Base-by-base conservation (phyloP, 1,140 invertebrate species). In the Tetramorium simillimum region DNA sequence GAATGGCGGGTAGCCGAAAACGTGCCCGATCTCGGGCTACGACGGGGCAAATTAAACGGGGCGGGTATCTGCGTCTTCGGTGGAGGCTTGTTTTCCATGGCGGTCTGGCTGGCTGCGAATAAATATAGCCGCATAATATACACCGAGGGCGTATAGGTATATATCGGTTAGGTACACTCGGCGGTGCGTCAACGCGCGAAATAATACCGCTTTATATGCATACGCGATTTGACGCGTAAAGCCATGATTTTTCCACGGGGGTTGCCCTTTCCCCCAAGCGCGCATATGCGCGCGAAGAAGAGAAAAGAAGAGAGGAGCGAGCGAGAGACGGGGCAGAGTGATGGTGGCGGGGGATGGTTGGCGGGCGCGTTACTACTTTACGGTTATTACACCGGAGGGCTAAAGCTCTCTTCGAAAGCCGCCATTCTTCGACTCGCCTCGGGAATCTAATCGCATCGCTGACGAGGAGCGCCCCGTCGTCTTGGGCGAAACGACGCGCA, bases 121-220 rank as follows among this genome's bases (percentile, higher is more conserved):
- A 84, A 84, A 84, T 84, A 84, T 84, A 84, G 80, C 69, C 80
- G 53, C 53, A 84, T 84, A 84, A 84, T 84, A 75, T 84, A 84
- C 65, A 70, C 53, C 80, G 69, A 73, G 80, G 53, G 80, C 40
- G 69, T 84, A 75, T 84, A 84, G 80, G 63, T 84, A 63, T 76
- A 80, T 76, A 80, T 62, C 73, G 80, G 58, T 49, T 78, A 81
- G 77, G 51, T 85, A 88, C 88, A 88, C 87, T 91, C 87, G 89
- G 77, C 82, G 87, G 80, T 89, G 87, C 90, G 89, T 91, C 88
- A 88, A 90, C 90, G 89, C 87, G 89, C 92, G 91, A 94, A 94
- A 94, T 93, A 94, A 94, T 93, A 90, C 90, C 90, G 92, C 90
- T 94, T 94, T 94, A 94, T 93, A 94, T 94, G 93, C 93, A 94